Evolutionary conservation across 2,797 vertebrate genomes (phyloP).

Genomic region (Sandelia bainsii): DNA sequence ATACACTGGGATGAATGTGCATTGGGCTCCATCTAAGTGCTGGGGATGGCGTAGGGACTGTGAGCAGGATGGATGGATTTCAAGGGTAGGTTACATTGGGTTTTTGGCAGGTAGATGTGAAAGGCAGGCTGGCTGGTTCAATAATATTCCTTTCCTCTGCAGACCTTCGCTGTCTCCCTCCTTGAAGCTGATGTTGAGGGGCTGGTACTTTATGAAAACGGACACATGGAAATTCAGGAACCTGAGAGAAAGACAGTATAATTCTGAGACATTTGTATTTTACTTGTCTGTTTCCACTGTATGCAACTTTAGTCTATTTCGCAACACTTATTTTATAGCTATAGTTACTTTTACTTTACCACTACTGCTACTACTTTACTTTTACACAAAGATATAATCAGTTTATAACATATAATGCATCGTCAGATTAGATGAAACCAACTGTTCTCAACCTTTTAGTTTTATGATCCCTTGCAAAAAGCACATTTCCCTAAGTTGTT

Average conservation of each 20-base stretch:
- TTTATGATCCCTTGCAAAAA: no score
- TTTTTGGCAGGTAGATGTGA: constrained; percentile 63
- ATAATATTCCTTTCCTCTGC: constrained; percentile 39
- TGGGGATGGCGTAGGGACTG: constrained; percentile 40
- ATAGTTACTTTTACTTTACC: no score
- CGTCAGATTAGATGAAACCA: no score
- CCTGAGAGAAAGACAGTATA: constrained; percentile 45
- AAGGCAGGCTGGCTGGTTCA: constrained; percentile 70
- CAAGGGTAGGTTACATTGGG: constrained; percentile 50
- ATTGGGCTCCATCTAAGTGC: constrained; percentile 64
- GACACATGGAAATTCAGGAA: constrained; percentile 51
- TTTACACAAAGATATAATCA: no score
- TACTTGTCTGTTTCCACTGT: no score
- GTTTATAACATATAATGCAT: neutral
- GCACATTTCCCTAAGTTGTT: no score
- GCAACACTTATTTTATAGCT: no score
- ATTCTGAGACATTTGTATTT: neutral
- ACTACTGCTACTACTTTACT: neutral
- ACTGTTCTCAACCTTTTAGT: no score
- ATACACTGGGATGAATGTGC: constrained; percentile 48
- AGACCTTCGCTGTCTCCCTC: constrained; percentile 45
- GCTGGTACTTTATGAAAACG: constrained; percentile 58
- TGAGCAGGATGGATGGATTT: constrained; percentile 45
- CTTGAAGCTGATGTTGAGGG: constrained; percentile 61
- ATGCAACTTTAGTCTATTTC: no score